Evolutionary conservation across 2,797 vertebrate genomes (phyloP).

Genomic region (Gymnoscopelus braueri): DNA sequence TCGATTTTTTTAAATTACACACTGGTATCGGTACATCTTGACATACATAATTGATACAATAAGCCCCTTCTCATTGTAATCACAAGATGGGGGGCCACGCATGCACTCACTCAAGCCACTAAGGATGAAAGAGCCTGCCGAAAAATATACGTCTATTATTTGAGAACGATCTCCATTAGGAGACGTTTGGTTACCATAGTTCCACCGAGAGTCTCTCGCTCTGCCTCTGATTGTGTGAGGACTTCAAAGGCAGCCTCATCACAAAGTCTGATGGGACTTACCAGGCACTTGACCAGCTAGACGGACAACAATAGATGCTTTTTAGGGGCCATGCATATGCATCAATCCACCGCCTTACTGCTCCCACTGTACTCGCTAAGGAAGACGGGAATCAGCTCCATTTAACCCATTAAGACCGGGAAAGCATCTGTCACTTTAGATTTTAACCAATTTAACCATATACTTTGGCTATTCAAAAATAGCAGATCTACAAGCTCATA

Average conservation of each 20-base stretch:
- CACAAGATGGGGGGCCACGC: neutral
- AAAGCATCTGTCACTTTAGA: too few relatives aligned
- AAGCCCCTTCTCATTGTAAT: conserved; percentile 7
- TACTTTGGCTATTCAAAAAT: too few relatives aligned
- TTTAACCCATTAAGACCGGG: conserved; percentile 5
- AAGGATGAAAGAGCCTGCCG: conserved; percentile 7
- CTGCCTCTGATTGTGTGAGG: conserved; percentile 64
- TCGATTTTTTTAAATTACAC: too few relatives aligned
- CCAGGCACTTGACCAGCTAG: conserved; percentile 66
- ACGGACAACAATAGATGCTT: conserved; percentile 50
- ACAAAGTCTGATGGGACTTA: conserved; percentile 76
- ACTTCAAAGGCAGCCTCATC: conserved; percentile 78
- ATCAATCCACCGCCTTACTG: conserved; percentile 32
- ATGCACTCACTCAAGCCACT: conserved; percentile 51
- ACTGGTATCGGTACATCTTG: too few relatives aligned
- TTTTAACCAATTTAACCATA: too few relatives aligned
- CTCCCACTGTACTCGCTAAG: conserved; percentile 18
- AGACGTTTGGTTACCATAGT: conserved; percentile 67
- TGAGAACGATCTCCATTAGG: conserved; percentile 37
- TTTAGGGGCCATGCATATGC: conserved; percentile 53
- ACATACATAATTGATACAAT: too few relatives aligned
- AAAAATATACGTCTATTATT: conserved; percentile 32
- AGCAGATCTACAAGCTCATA: too few relatives aligned
- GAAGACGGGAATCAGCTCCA: conserved; percentile 22
- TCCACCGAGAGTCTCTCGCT: conserved; percentile 39